A percentile compares a stretch with the other conserved stretches of the same genome.
These are phyloP conservation scores for Lagocephalus sceleratus DNA, from an alignment of 2,797 vertebrate genomes.

Conservation along the genomic window DNA sequence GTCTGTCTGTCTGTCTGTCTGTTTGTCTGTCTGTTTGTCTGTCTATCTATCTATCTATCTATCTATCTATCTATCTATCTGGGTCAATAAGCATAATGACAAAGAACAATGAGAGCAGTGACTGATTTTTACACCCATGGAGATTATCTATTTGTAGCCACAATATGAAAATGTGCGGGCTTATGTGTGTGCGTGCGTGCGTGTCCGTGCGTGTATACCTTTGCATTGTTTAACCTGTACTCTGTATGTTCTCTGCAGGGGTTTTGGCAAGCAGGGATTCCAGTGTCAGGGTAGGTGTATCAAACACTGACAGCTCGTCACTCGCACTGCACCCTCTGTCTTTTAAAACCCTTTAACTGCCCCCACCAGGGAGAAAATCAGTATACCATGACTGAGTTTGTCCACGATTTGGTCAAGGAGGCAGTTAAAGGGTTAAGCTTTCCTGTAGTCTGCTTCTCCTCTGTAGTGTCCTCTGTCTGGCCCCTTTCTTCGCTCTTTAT, in stretches of 20 bases:
- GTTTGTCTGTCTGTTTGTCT: slow-evolving; percentile 31
- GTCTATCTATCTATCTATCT: slow-evolving; percentile 41
- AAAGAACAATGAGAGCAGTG: slow-evolving; percentile 28
- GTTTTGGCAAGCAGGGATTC: slow-evolving; percentile 97
- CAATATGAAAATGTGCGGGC: slow-evolving; percentile 43
- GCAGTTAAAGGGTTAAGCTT: too few species aligned
- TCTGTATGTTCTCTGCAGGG: slow-evolving; percentile 77
- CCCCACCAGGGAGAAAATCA: too few species aligned
- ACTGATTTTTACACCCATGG: slow-evolving; percentile 33
- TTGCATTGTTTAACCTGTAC: slow-evolving; percentile 29
- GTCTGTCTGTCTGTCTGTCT: slow-evolving; percentile 14
- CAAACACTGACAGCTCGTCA: background rate
- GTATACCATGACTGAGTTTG: too few species aligned
- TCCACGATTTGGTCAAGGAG: too few species aligned
- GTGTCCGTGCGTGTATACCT: slow-evolving; percentile 3
- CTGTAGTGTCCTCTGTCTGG: background rate
- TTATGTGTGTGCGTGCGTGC: background rate
- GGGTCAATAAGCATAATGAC: slow-evolving; percentile 35
- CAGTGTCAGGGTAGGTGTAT: slow-evolving; percentile 93
- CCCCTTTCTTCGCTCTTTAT: background rate
- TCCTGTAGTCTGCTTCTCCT: background rate
- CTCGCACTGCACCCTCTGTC: background rate
- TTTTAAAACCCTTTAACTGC: too few species aligned
- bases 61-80: slow-evolving; percentile 38
- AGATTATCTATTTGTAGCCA: slow-evolving; percentile 52